phyloP scores from a whole-genome alignment of 2,113 vertebrate genomes.

The Tursiops truncatus region DNA sequence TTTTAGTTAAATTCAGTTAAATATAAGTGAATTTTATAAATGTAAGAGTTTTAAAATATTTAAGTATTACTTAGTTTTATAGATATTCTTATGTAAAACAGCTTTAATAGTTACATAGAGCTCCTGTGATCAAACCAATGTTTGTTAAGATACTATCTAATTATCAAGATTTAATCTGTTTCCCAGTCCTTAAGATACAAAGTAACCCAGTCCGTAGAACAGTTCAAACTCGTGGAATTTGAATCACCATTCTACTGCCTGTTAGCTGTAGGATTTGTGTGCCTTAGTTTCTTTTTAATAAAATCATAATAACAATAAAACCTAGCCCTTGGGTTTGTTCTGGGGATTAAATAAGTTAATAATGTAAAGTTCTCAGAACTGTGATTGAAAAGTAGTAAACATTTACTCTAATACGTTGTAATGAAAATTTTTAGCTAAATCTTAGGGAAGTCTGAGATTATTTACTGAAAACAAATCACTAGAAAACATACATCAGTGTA shows the following conservation, averaged over 20 bases:
- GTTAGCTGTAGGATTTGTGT: neutral
- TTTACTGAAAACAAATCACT: neutral
- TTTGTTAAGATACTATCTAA: neutral
- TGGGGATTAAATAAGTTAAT: neutral
- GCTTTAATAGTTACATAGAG: neutral
- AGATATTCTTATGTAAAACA: neutral
- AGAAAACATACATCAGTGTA: neutral
- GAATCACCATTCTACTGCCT: neutral
- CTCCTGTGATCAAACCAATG: neutral
- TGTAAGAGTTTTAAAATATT: neutral
- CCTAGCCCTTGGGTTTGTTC: neutral
- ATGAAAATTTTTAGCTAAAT: neutral
- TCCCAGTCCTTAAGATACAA: neutral
- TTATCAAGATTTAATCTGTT: neutral
- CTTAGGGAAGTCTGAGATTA: neutral
- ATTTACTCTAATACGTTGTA: neutral
- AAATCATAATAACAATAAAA: neutral
- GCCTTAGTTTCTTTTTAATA: neutral
- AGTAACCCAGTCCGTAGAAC: rapidly evolving
- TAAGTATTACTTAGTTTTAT: neutral
- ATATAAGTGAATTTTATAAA: neutral
- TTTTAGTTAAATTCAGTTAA: neutral
- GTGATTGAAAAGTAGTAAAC: neutral
- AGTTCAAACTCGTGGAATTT: neutral
- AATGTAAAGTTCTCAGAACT: neutral